phyloP scores from a whole-genome alignment of 1,140 invertebrate species.

The Drosophila albomicans region DNA sequence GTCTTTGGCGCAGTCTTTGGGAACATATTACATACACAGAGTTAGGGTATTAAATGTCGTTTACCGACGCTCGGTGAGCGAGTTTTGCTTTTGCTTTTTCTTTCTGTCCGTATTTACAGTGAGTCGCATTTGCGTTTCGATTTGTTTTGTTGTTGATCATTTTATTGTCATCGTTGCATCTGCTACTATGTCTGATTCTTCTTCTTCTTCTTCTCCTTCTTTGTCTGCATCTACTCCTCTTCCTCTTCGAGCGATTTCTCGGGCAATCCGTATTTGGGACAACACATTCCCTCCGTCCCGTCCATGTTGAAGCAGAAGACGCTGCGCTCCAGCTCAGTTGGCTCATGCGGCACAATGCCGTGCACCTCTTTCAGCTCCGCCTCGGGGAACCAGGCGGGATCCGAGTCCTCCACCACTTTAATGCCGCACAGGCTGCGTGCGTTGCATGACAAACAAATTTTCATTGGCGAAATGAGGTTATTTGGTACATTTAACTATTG shows the following conservation, averaged over 20 bases:
- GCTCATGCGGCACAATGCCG: slow-evolving; percentile 92
- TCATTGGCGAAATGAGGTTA: no score
- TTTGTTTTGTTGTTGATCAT: slow-evolving; percentile 4
- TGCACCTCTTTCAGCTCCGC: slow-evolving; percentile 95
- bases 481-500: not conserved
- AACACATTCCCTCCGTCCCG: slow-evolving; percentile 93
- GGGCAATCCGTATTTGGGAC: slow-evolving; percentile 87
- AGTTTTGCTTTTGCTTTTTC: slow-evolving; percentile 12
- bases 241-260: slow-evolving; percentile 84
- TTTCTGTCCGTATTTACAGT: slow-evolving; percentile 74
- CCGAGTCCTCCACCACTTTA: slow-evolving; percentile 94
- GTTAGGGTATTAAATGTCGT: slow-evolving; percentile 12
- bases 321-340: slow-evolving; percentile 90
- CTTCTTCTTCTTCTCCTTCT: not conserved
- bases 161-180: not conserved
- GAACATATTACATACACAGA: slow-evolving; percentile 53
- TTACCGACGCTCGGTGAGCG: slow-evolving; percentile 53
- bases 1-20: slow-evolving; percentile 68
- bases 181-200: no score
- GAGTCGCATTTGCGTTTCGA: slow-evolving; percentile 30
- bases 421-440: slow-evolving; percentile 89
- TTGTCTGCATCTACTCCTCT: slow-evolving; percentile 55
- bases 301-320: slow-evolving; percentile 94
- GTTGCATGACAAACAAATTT: no score
- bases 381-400: slow-evolving; percentile 96